Evolutionary conservation across 2,113 vertebrate genomes (phyloP).

Genomic region (Romanogobio albipinnatus): DNA sequence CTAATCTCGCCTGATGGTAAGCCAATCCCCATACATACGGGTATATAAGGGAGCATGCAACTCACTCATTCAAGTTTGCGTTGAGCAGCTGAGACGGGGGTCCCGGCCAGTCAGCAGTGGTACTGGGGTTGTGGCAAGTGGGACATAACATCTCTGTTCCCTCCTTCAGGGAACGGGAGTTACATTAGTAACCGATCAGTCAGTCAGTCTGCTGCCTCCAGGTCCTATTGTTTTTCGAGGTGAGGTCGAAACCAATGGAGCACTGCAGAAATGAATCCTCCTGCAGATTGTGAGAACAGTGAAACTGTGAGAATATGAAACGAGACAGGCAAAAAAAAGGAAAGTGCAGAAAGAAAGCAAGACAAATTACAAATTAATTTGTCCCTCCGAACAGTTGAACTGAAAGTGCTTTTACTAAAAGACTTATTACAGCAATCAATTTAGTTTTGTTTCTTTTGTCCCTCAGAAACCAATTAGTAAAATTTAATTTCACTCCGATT

Average conservation of each 20-base stretch:
- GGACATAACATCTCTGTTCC: too few species aligned
- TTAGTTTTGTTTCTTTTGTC: conserved; percentile 77
- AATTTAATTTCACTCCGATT: conserved; percentile 78
- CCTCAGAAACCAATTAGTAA: conserved; percentile 77
- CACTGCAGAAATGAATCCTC: not conserved
- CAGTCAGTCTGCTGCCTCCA: not conserved
- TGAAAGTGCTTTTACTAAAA: conserved; percentile 72
- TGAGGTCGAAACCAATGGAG: not conserved
- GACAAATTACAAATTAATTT: conserved; percentile 77
- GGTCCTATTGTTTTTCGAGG: not conserved
- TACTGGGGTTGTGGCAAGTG: too few species aligned
- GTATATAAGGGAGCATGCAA: too few species aligned
- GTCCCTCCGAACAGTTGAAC: conserved; percentile 73
- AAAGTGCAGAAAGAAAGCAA: conserved; percentile 57
- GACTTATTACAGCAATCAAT: conserved; percentile 78
- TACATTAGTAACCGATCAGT: too few species aligned
- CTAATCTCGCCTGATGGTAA: too few species aligned
- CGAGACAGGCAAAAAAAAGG: conserved; percentile 6
- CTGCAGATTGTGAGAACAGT: not conserved
- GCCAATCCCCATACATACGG: too few species aligned
- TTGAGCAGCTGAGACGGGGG: too few species aligned
- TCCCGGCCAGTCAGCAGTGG: too few species aligned
- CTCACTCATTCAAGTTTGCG: too few species aligned
- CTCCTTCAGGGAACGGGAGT: too few species aligned
- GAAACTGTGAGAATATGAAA: not conserved